phyloP scores from a whole-genome alignment of 1,140 invertebrate species.

The Bombus terrestris region DNA sequence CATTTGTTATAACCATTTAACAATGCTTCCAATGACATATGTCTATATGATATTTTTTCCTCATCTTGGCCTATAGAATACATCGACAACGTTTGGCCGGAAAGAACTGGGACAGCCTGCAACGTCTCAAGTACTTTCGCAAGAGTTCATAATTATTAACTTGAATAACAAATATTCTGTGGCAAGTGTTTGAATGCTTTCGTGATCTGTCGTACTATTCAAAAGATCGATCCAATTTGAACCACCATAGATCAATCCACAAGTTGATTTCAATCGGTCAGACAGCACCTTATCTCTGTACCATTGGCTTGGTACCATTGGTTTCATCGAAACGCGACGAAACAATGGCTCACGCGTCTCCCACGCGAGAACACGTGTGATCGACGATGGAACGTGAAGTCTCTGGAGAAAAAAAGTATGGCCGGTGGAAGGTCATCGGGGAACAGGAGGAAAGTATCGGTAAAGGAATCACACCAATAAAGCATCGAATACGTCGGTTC shows the following conservation, averaged over 20 bases:
- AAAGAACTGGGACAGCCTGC: too few relatives aligned
- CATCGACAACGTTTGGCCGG: too few relatives aligned
- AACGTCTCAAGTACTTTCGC: too few relatives aligned
- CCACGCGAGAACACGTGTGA: neutral
- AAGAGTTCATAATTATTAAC: too few relatives aligned
- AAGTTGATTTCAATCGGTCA: neutral
- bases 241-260: neutral
- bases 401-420: neutral
- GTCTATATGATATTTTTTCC: too few relatives aligned
- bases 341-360: neutral
- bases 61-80: too few relatives aligned
- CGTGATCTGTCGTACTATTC: too few relatives aligned
- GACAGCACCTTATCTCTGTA: neutral
- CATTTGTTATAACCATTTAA: too few relatives aligned
- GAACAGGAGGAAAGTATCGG: slow-evolving; percentile 36
- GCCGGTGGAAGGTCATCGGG: slow-evolving; percentile 16
- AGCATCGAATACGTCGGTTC: slow-evolving; percentile 33
- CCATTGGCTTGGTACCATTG: neutral
- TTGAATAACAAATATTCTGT: too few relatives aligned
- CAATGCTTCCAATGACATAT: too few relatives aligned
- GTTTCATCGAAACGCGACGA: slow-evolving; percentile 1
- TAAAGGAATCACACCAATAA: slow-evolving; percentile 34
- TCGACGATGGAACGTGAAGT: neutral
- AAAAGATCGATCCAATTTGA: neutral
- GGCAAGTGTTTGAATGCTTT: too few relatives aligned